Base-by-base conservation (phyloP, 2,113 vertebrate species). In the Colossoma macropomum region DNA sequence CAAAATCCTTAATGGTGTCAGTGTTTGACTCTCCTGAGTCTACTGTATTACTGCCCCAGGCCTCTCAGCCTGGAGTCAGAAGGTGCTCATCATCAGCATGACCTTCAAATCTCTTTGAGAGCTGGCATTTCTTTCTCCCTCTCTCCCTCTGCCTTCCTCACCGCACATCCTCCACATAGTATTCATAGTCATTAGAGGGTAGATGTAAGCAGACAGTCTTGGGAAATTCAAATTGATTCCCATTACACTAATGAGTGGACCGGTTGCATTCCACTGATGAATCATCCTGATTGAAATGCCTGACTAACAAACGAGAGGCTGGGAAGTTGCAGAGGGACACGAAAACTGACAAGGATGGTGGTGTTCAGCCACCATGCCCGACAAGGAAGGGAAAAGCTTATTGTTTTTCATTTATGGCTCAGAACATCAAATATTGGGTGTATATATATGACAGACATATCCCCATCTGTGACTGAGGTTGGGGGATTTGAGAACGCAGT, bases 201-300 rank as follows among this genome's bases (percentile, higher is more conserved):
- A 84, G 63, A 77, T 62, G 28, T 32, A 45, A 7, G 34, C 59
- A 65, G 66, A 54, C 73, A 38, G 75, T 65, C 73, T 70, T 52
- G 19, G 23, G 62, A 74, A 71, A 80, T 45, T 41, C 34, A 65
- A 30, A 77, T 71, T 34, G 78, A 77, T 76, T 77, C 66, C 66
- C 72, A 66, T 59, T 75, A 45, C 32, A 41, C 32, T 81, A 75
- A 84, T 62, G 77, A 85, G 79, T 50, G 38, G n/a, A 52, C 19
- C 16, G 9, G 28, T 72, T 59, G 59, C 45, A 19, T 60, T 38
- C 52, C 65, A 30, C 56, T 69, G 45, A 32, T 76, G 62, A 66
- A 69, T 76, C 72, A 71, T 59, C 16, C 7, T 27, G 68, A 77
- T 52, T 71, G 25, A 77, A 81, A 60, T 72, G 66, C 11, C 72